Conservation (phyloP, 1,140 invertebrate species). For the Rhyzopertha dominica region DNA sequence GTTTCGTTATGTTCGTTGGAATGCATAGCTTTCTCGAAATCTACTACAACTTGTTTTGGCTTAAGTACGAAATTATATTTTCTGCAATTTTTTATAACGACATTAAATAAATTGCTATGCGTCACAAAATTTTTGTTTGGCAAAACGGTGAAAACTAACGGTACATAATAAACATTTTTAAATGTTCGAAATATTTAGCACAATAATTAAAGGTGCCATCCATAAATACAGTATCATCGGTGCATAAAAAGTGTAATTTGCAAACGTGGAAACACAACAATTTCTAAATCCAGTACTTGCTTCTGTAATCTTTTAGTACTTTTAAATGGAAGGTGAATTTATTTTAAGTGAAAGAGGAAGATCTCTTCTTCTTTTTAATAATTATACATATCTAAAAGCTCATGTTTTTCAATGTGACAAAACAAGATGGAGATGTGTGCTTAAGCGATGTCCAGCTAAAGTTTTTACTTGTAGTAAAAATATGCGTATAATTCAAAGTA, state of each 20-base stretch:
- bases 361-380: too few relatives aligned
- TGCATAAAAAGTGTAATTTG: too few relatives aligned
- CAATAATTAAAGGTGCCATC: too few relatives aligned
- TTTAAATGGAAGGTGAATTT: too few relatives aligned
- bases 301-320: too few relatives aligned
- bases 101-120: slow-evolving; percentile 6
- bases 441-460: slow-evolving; percentile 1
- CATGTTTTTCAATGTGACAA: background rate
- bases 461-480: background rate
- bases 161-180: slow-evolving; percentile 5
- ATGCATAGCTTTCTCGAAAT: slow-evolving; percentile 5
- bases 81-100: background rate
- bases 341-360: too few relatives aligned
- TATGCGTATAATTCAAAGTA: slow-evolving; percentile 3
- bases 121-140: slow-evolving; percentile 3
- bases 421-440: slow-evolving; percentile 3
- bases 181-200: too few relatives aligned
- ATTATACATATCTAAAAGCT: too few relatives aligned
- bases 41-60: slow-evolving; percentile 1
- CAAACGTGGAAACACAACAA: too few relatives aligned
- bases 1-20: too few relatives aligned
- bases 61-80: slow-evolving; percentile 1
- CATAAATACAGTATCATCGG: too few relatives aligned
- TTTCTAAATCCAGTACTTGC: too few relatives aligned
- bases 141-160: slow-evolving; percentile 3